Conservation (phyloP, 2,888 invertebrate species). For the Antheraea yamamai region DNA sequence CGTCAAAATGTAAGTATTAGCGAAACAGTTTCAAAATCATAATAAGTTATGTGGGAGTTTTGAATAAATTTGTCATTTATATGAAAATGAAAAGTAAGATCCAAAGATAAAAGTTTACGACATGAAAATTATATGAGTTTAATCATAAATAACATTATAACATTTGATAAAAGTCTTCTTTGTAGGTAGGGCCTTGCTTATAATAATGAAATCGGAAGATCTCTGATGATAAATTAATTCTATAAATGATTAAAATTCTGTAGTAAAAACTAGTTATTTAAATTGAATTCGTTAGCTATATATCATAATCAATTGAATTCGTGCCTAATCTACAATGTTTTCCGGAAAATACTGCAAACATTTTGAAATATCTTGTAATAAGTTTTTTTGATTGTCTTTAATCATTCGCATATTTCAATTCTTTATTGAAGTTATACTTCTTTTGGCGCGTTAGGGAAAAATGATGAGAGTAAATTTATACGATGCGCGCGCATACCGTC, state of each 20-base stretch:
- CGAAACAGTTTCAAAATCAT: not conserved
- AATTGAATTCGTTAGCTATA: not conserved
- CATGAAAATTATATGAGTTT: not conserved
- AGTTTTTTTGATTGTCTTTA: not conserved
- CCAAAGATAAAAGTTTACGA: not conserved
- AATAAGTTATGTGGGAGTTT: not conserved
- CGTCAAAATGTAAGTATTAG: not conserved
- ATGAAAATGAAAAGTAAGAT: not conserved
- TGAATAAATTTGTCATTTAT: not conserved
- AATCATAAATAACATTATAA: not conserved
- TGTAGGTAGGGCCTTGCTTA: not conserved
- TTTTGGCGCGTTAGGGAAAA: too few relatives aligned
- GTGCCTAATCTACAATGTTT: slow-evolving; percentile 1
- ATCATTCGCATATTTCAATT: not conserved
- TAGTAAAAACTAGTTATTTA: slow-evolving; percentile 10
- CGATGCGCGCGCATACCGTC: too few relatives aligned
- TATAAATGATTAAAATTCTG: not conserved
- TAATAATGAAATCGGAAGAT: not conserved
- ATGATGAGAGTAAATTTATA: too few relatives aligned
- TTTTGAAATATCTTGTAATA: not conserved
- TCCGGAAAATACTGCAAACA: not conserved
- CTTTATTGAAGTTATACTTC: too few relatives aligned
- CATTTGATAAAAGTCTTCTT: not conserved
- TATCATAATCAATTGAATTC: slow-evolving; percentile 6
- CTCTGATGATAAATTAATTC: slow-evolving; percentile 1